Percentiles rank a stretch among this genome's conserved stretches.
phyloP scores from a whole-genome alignment of 2,113 vertebrate genomes.

The Periophthalmus modestus region DNA sequence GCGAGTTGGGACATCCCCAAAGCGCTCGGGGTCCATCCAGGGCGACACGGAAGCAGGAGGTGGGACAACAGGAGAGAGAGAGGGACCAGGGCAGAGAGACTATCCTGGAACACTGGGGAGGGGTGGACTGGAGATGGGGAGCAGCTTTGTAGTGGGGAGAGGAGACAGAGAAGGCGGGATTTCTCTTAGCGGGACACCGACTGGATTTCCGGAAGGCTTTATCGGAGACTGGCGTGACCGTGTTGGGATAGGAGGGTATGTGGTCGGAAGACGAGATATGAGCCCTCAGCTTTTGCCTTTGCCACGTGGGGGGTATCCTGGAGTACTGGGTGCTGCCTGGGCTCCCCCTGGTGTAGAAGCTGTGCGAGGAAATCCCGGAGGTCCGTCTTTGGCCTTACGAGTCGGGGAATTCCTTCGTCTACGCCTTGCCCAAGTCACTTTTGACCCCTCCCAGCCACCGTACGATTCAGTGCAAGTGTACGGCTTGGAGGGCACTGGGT shows the following conservation, averaged over 20 bases:
- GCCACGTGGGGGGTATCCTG: conserved; percentile 60
- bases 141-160: conserved; percentile 74
- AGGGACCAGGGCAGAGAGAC: conserved; percentile 71
- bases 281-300: conserved; percentile 77
- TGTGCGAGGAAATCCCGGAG: conserved; percentile 53
- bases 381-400: conserved; percentile 76
- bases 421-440: conserved; percentile 85
- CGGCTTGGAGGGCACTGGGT: conserved; percentile 87
- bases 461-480: conserved; percentile 92
- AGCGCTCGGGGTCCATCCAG: conserved; percentile 41
- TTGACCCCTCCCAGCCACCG: conserved; percentile 86
- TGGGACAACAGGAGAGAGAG: conserved; percentile 31
- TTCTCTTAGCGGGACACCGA: conserved; percentile 62
- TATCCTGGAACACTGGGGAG: conserved; percentile 68
- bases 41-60: conserved; percentile 48
- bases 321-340: conserved; percentile 71
- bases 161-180: conserved; percentile 74
- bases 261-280: conserved; percentile 77
- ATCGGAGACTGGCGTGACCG: conserved; percentile 78
- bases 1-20: conserved; percentile 60
- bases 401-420: conserved; percentile 85
- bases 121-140: conserved; percentile 77
- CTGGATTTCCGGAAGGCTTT: conserved; percentile 73
- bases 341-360: conserved; percentile 66
- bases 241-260: conserved; percentile 72